Conservation (phyloP, 2,797 vertebrate species). For the Thalassophryne amazonica region DNA sequence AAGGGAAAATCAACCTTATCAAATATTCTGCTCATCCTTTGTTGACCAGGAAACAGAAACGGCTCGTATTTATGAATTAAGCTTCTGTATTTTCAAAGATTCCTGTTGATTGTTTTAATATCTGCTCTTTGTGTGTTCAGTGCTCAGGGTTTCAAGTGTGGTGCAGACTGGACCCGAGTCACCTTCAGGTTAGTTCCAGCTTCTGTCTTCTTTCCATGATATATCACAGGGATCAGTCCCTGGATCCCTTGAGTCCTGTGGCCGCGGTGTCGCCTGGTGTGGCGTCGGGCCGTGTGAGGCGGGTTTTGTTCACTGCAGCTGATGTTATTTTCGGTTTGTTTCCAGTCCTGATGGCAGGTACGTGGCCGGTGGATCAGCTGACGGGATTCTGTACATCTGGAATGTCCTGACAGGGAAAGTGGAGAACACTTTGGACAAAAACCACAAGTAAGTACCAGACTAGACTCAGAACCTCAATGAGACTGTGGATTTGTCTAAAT, state of each 20-base stretch:
- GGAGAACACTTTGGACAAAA: constrained; percentile 85
- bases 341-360: constrained; percentile 89
- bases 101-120: neutral
- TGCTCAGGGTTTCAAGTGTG: constrained; percentile 94
- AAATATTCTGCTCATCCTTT: too few species aligned
- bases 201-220: neutral
- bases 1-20: too few species aligned
- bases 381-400: constrained; percentile 91
- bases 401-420: constrained; percentile 90
- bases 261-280: too few species aligned
- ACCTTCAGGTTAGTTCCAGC: constrained; percentile 87
- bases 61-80: too few species aligned
- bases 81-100: too few species aligned
- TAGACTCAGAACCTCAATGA: rapidly evolving
- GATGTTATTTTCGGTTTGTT: too few species aligned
- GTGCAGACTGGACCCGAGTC: constrained; percentile 95
- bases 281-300: too few species aligned
- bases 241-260: too few species aligned
- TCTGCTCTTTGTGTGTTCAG: constrained; percentile 62
- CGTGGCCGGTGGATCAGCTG: constrained; percentile 89
- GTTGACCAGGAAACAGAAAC: too few species aligned
- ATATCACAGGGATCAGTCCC: too few species aligned
- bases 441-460: constrained; percentile 83
- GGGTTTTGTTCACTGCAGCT: too few species aligned
- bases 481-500: too few species aligned